phyloP scores from a whole-genome alignment of 30 jellyfish, hydroid and myxozoan species.

The Hydra vulgaris region DNA sequence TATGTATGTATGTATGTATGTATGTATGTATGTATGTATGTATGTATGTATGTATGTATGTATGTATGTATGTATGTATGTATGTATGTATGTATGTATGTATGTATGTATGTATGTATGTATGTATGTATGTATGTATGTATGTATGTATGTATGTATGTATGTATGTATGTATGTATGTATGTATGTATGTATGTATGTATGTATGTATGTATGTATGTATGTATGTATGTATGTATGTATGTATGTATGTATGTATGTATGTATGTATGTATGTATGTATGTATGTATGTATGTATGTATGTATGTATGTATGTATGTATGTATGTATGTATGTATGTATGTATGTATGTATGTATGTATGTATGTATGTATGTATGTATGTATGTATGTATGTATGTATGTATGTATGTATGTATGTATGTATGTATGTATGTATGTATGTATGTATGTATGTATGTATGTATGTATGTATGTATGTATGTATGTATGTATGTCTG shows the following conservation, averaged over 20 bases:
- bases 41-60: constrained; percentile 14
- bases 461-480: too few species aligned
- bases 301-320: not conserved
- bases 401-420: too few species aligned
- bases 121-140: constrained; percentile 1
- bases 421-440: too few species aligned
- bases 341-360: too few species aligned
- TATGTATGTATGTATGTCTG: too few species aligned
- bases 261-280: constrained; percentile 15
- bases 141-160: constrained; percentile 10
- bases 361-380: too few species aligned
- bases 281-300: constrained; percentile 1
- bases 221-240: constrained; percentile 15
- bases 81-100: not conserved
- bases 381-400: too few species aligned
- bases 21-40: constrained; percentile 15
- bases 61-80: not conserved
- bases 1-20: constrained; percentile 15
- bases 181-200: not conserved
- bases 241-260: constrained; percentile 15
- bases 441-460: too few species aligned
- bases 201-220: constrained; percentile 10
- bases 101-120: constrained; percentile 1
- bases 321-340: too few species aligned
- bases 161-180: constrained; percentile 3